Base-by-base conservation (phyloP, 2,797 vertebrate genomes). In the Brachymystax lenok region DNA sequence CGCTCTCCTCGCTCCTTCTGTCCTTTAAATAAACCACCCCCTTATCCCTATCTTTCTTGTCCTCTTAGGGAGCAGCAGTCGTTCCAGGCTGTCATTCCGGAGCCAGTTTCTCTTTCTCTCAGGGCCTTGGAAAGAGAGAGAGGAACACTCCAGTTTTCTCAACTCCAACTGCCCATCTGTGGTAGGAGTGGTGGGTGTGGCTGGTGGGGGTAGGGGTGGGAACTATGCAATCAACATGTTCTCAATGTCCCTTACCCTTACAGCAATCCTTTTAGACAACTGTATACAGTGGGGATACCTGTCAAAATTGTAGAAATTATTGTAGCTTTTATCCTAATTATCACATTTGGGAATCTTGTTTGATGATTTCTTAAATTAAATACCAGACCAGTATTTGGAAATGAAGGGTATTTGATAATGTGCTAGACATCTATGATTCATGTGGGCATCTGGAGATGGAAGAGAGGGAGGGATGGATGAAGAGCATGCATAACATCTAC, bases 141-240 rank as follows among this genome's bases (percentile, higher is more conserved):
- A 69, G 19, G 83, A n/a, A 35, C 24, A 24, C 52, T 76, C 67
- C 27, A 80, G 61, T 27, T 24, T 8, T 75, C 61, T 72, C 52
- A n/a, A 72, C 74, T 83, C 74, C 69, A 82, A 68, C 30, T 68
- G 30, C 72, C 80, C 75, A 82, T 86, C 70, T 86, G 66, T 81
- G 40, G 40, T 46, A 46, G 40, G 40, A 10, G 40, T 46, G 64
- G 50, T 69, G 71, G 8, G 67, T 12, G 54, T 46, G 28, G 27
- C 27, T 35, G 71, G 71, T 28, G 54, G 52, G 28, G 30, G 54
- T 12, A 24, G 10, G 17, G 17, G 27, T 73, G 71, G n/a, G 30
- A 40, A n/a, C 19, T 19, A 21, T 21, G 33, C 19, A 72, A 28
- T 54, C 16, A 56, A 17, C 50, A 28, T 14, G 70, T 51, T 72